A percentile compares a stretch with the other conserved stretches of the same genome.
phyloP scores from a whole-genome alignment of 1,140 invertebrate genomes.

The Hypothenemus hampei region DNA sequence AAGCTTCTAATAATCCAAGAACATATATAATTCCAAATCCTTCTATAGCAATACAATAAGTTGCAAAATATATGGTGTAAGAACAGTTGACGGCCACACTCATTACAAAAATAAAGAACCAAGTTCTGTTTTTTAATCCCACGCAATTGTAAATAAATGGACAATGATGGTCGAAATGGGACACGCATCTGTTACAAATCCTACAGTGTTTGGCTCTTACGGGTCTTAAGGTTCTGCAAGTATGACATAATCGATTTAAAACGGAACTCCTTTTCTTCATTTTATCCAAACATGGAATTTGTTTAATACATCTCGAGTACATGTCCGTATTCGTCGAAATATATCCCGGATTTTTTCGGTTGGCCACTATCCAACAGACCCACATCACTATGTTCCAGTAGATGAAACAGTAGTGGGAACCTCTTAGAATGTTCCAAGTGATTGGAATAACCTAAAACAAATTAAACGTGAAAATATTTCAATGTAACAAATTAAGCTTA shows the following conservation, averaged over 20 bases:
- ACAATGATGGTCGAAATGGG: slow-evolving; percentile 92
- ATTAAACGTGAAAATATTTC: not conserved
- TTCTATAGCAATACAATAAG: slow-evolving; percentile 78
- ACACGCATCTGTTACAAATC: slow-evolving; percentile 86
- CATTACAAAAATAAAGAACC: slow-evolving; percentile 87
- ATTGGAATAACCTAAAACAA: slow-evolving; percentile 58
- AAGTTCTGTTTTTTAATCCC: slow-evolving; percentile 77
- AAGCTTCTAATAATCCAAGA: slow-evolving; percentile 73
- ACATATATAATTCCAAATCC: slow-evolving; percentile 79
- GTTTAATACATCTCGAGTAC: slow-evolving; percentile 83
- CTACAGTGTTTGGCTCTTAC: slow-evolving; percentile 83
- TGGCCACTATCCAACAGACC: slow-evolving; percentile 85
- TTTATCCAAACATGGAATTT: slow-evolving; percentile 85
- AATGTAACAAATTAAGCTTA: too few relatives aligned
- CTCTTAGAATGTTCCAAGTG: slow-evolving; percentile 82
- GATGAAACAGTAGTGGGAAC: slow-evolving; percentile 84
- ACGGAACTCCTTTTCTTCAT: slow-evolving; percentile 83
- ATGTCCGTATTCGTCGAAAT: slow-evolving; percentile 82
- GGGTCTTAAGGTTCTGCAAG: slow-evolving; percentile 74
- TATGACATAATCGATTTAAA: slow-evolving; percentile 81
- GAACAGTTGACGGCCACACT: slow-evolving; percentile 81
- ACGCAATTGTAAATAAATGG: slow-evolving; percentile 94
- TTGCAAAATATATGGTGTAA: slow-evolving; percentile 82
- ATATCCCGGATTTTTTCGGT: slow-evolving; percentile 83
- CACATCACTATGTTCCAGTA: slow-evolving; percentile 89